Conservation (phyloP, 2,888 invertebrate species). For the Pardosa pseudoannulata region DNA sequence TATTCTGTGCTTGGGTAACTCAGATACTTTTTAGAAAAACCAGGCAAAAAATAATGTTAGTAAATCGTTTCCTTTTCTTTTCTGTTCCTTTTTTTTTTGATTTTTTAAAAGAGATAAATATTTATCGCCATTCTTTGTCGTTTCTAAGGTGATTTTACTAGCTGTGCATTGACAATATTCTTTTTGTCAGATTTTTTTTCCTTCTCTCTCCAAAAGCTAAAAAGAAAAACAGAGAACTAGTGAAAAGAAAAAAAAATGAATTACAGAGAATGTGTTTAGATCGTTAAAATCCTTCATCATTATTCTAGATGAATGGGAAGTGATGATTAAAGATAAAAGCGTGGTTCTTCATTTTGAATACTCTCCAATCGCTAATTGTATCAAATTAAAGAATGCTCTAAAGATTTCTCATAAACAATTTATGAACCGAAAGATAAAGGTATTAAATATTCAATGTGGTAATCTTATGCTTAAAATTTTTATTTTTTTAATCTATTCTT, state of each 20-base stretch:
- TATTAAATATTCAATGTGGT: too few species aligned
- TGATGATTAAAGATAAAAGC: not conserved
- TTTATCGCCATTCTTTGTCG: conserved; percentile 25
- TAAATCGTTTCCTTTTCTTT: conserved; percentile 33
- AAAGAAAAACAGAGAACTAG: too few species aligned
- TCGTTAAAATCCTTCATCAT: too few species aligned
- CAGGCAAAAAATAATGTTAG: conserved; percentile 32
- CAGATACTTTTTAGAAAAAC: not conserved
- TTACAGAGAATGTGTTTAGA: too few species aligned
- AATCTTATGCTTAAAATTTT: too few species aligned
- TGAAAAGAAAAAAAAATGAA: too few species aligned
- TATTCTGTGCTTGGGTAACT: conserved; percentile 19
- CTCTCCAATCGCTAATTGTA: not conserved
- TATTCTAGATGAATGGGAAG: not conserved
- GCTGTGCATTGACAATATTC: not conserved
- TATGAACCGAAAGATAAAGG: too few species aligned
- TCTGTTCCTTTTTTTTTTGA: conserved; percentile 16
- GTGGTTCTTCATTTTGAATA: not conserved
- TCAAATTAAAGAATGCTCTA: too few species aligned
- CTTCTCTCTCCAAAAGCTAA: too few species aligned
- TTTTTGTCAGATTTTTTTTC: not conserved
- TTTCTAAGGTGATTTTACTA: conserved; percentile 1
- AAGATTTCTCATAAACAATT: too few species aligned
- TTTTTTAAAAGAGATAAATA: conserved; percentile 33
- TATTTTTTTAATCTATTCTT: too few species aligned